Percentiles rank a stretch among this genome's conserved stretches.
These are phyloP conservation scores for Drosophila lini DNA, from an alignment of 1,140 invertebrate genomes.

Conservation along the genomic window DNA sequence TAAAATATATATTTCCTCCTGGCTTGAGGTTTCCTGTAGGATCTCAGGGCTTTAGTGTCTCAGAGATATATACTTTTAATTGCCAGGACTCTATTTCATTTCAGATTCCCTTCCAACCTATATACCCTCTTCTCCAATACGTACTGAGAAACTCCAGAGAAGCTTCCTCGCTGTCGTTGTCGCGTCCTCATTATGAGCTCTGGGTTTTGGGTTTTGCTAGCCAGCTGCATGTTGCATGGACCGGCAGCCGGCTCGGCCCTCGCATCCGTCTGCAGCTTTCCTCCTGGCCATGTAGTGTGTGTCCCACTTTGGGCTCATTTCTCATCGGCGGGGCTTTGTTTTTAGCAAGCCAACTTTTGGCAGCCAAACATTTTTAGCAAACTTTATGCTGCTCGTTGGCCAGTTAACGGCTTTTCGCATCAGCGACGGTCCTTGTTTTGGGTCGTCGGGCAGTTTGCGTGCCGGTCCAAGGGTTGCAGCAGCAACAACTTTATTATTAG, in stretches of 20 bases:
- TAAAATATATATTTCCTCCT: no score
- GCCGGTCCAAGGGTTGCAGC: slow-evolving; percentile 35
- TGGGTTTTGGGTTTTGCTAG: slow-evolving; percentile 33
- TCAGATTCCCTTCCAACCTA: not conserved
- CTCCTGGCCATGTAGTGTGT: slow-evolving; percentile 49
- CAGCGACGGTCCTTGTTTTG: slow-evolving; percentile 47
- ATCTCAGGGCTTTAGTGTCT: no score
- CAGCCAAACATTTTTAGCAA: slow-evolving; percentile 68
- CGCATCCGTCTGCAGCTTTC: not conserved
- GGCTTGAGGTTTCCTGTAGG: not conserved
- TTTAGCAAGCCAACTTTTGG: slow-evolving; percentile 62
- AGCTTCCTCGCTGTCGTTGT: slow-evolving; percentile 39
- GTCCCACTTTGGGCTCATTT: slow-evolving; percentile 67
- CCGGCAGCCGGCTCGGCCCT: not conserved
- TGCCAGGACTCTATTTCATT: no score
- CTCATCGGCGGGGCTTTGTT: slow-evolving; percentile 71
- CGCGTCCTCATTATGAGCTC: slow-evolving; percentile 60
- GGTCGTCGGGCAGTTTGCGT: slow-evolving; percentile 49
- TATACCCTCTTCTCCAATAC: not conserved
- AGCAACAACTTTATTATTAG: slow-evolving; percentile 67
- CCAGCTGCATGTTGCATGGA: slow-evolving; percentile 54
- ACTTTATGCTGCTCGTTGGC: slow-evolving; percentile 66
- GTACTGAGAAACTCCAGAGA: not conserved
- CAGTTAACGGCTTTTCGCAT: slow-evolving; percentile 75
- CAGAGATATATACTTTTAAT: not conserved